These are phyloP conservation scores for Australoheros facetus DNA, from an alignment of 2,797 vertebrate genomes.

Conservation along the genomic window DNA sequence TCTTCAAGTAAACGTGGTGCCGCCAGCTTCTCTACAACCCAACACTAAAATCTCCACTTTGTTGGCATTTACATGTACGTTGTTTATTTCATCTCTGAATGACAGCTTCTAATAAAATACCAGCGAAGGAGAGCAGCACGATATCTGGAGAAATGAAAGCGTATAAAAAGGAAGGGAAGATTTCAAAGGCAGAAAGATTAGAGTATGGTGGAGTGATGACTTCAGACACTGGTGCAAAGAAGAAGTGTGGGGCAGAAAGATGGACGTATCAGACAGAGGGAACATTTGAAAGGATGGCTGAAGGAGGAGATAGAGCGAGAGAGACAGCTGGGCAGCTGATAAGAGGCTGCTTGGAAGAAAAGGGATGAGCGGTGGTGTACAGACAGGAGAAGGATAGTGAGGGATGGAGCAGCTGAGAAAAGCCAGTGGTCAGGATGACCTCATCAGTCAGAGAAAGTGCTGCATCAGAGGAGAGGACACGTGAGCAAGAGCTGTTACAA, in stretches of 20 bases:
- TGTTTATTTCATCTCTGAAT: conserved; percentile 2
- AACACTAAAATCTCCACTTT: background rate
- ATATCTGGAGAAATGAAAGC: background rate
- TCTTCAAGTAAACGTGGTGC: background rate
- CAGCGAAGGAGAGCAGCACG: background rate
- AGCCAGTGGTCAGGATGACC: conserved; percentile 33
- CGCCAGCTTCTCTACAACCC: background rate
- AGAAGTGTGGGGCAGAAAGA: conserved; percentile 1
- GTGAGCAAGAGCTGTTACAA: conserved; percentile 22
- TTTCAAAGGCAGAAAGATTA: background rate
- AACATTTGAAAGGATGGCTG: background rate
- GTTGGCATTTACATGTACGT: background rate
- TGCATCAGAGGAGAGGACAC: conserved; percentile 54
- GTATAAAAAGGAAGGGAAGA: background rate
- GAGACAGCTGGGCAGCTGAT: background rate
- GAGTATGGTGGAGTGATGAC: background rate
- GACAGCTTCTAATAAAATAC: background rate
- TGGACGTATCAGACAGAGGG: background rate
- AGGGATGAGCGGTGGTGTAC: background rate
- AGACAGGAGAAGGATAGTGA: background rate
- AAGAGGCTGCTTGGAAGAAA: background rate
- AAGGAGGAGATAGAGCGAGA: background rate
- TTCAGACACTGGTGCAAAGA: background rate
- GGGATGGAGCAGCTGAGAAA: conserved; percentile 5
- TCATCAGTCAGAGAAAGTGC: conserved; percentile 55